Conservation (phyloP, 2,113 vertebrate genomes). For the Saguinus midas region DNA sequence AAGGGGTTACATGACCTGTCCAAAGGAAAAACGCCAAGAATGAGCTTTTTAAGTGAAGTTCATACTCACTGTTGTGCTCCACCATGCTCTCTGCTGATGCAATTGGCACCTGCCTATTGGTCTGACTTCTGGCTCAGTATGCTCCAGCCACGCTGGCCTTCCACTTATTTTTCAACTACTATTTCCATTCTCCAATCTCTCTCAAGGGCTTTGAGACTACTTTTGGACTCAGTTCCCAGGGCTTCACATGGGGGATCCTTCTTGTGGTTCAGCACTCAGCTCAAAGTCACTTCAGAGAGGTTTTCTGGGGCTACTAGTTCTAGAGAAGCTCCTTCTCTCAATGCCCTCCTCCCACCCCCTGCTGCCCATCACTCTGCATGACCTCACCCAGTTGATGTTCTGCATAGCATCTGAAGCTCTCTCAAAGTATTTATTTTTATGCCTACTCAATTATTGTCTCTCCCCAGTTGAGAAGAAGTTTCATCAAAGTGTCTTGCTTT, state of each 20-base stretch:
- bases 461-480: background rate
- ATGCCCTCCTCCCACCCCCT: rapidly evolving
- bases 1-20: background rate
- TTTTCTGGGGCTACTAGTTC: background rate
- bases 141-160: background rate
- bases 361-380: rapidly evolving
- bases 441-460: background rate
- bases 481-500: background rate
- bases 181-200: background rate
- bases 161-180: background rate
- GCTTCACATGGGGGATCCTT: background rate
- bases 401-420: background rate
- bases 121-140: background rate
- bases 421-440: background rate
- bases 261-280: background rate
- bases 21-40: background rate
- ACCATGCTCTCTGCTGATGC: background rate
- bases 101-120: rapidly evolving
- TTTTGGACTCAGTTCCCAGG: rapidly evolving
- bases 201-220: background rate
- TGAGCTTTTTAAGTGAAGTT: background rate
- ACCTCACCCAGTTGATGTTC: background rate
- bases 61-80: background rate
- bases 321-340: background rate
- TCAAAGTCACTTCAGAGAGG: background rate